phyloP scores from a whole-genome alignment of 2,113 vertebrate genomes.

The Eidolon helvum region DNA sequence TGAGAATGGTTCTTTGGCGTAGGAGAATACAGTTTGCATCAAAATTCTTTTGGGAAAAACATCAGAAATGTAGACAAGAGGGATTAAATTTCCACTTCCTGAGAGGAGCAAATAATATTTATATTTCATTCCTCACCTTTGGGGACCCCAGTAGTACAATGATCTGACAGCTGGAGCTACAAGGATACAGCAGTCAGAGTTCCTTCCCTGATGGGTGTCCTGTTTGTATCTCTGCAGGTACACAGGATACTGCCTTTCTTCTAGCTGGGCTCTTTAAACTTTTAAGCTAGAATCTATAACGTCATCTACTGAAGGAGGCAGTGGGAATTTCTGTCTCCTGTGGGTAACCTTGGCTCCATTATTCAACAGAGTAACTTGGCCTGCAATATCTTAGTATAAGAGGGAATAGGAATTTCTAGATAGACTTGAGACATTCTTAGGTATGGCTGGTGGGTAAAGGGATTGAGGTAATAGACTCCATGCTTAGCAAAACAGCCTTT shows the following conservation, averaged over 20 bases:
- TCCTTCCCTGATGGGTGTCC: not conserved
- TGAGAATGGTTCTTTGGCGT: not conserved
- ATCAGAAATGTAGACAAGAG: not conserved
- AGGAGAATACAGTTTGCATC: not conserved
- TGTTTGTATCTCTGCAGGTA: not conserved
- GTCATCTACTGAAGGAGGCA: not conserved
- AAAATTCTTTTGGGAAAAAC: not conserved
- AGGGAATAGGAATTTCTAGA: not conserved
- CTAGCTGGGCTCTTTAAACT: not conserved
- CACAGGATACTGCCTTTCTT: not conserved
- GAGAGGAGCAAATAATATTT: not conserved
- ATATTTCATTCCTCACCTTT: not conserved
- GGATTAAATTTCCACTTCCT: not conserved
- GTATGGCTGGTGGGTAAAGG: not conserved
- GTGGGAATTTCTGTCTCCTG: not conserved
- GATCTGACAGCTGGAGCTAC: not conserved
- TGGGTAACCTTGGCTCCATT: not conserved
- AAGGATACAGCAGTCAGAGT: not conserved
- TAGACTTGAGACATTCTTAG: not conserved
- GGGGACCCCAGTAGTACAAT: not conserved
- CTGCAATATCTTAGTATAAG: not conserved
- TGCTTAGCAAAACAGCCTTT: not conserved
- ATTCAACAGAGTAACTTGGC: not conserved
- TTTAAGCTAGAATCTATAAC: not conserved
- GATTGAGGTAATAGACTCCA: not conserved